A percentile compares a stretch with the other conserved stretches of the same genome.
Conservation (phyloP, 1,140 invertebrate species). For the Chironomus tepperi region DNA sequence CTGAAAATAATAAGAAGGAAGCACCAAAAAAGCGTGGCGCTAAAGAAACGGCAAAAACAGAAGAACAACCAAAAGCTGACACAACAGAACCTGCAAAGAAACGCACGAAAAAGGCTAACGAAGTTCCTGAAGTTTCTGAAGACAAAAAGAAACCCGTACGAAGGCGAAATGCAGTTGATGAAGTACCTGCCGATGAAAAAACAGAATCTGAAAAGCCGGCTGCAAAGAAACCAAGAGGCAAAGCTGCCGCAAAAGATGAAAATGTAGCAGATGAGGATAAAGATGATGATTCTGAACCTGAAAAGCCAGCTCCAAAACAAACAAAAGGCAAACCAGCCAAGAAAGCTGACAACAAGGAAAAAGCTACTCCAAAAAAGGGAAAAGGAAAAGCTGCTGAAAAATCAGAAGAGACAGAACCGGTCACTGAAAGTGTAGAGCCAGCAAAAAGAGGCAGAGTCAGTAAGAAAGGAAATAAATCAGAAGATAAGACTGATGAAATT, state of each 20-base stretch:
- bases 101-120: constrained; percentile 25
- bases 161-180: background rate
- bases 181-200: too few species aligned
- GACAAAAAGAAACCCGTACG: background rate
- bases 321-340: background rate
- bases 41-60: background rate
- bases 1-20: background rate
- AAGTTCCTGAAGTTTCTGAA: constrained; percentile 7
- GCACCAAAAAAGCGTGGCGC: background rate
- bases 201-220: background rate
- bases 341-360: constrained; percentile 25
- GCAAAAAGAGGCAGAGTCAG: constrained; percentile 21
- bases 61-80: background rate
- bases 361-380: constrained; percentile 30
- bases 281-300: background rate
- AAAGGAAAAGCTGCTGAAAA: constrained; percentile 28
- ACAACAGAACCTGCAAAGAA: background rate
- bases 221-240: background rate
- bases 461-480: constrained; percentile 3
- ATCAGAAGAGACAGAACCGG: constrained; percentile 21
- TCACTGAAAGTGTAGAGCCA: background rate
- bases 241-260: too few species aligned
- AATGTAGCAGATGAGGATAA: background rate
- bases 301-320: constrained; percentile 24
- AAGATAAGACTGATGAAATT: constrained; percentile 27